Evolutionary conservation across 2,113 vertebrate genomes (phyloP), one percentile per base, ranked within the genome.

Genomic region (Mus pahari): DNA sequence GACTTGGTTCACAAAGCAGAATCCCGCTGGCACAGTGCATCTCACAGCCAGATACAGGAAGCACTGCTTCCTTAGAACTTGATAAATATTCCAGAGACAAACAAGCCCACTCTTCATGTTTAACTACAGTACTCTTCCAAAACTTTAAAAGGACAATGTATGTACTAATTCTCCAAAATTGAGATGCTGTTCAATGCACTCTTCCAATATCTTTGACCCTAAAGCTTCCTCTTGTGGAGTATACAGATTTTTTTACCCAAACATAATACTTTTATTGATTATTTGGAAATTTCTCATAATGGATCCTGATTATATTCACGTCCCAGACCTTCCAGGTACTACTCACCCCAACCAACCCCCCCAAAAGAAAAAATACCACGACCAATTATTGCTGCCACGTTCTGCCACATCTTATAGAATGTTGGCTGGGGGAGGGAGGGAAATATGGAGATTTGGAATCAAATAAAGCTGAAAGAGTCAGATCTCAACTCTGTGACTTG

Each of bases 1-100:
- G 74, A 17, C 68, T 88, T 87, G 7, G 87, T 83, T 79, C 68
- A 90, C 87, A 88, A 94, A 87, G 68, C 53, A 88, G 60, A 81
- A 94, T 78, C 84, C 64, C 53, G 48, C 7, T 50, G 39, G 45
- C 26, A 42, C 16, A 48, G 17, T 22, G 22, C 50, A 55, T 88
- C 92, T 94, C 75, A 81, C 81, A 39, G 36, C 11, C 36, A 24
- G 5, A 36, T 93, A 45, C 11, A 33, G 17, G 39, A 86, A 95
- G 93, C 9, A 36, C 53, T 73, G 39, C 3, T 28, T 88, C 48
- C 50, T 89, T 79, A 58, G 39, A 81, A 48, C 62, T 53, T 70
- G 58, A 66, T 7, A 87, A 50, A 75, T 60, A 36, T 60, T 60
- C 64, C 53, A 60, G 60, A 9, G 82, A 50, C 53, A 91, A 66